These are phyloP conservation scores for Homalodisca vitripennis DNA, from an alignment of 1,140 invertebrate genomes.

Conservation along the genomic window DNA sequence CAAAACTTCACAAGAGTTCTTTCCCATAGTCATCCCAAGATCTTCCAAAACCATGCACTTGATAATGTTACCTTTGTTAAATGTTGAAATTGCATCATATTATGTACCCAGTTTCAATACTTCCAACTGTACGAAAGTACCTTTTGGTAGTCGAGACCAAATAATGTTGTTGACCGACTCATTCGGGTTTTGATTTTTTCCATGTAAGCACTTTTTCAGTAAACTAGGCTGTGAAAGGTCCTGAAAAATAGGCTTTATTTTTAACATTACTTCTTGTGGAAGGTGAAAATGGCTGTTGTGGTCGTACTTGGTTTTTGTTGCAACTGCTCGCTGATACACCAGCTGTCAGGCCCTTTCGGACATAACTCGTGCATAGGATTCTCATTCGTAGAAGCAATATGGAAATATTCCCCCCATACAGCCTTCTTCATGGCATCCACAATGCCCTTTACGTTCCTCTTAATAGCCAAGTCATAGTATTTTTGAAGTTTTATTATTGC, in stretches of 20 bases:
- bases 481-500: neutral
- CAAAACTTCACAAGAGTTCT: no score
- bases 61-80: no score
- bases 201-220: slow-evolving; percentile 33
- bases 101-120: no score
- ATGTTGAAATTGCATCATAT: no score
- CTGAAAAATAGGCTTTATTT: slow-evolving; percentile 36
- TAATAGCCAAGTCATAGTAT: slow-evolving; percentile 9
- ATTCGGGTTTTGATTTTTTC: slow-evolving; percentile 38
- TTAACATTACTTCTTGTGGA: slow-evolving; percentile 31
- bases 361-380: neutral
- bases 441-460: neutral
- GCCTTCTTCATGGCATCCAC: slow-evolving; percentile 6
- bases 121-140: neutral
- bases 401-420: slow-evolving; percentile 6
- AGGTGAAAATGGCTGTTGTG: slow-evolving; percentile 24
- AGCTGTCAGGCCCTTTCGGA: slow-evolving; percentile 11
- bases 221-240: slow-evolving; percentile 30
- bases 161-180: slow-evolving; percentile 32
- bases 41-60: no score
- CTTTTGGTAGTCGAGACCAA: slow-evolving; percentile 26
- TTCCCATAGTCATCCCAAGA: no score
- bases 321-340: slow-evolving; percentile 16
- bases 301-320: slow-evolving; percentile 29
- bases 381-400: neutral